Conservation (phyloP, 2,888 invertebrate genomes). For the Platerodrilus igneus region DNA sequence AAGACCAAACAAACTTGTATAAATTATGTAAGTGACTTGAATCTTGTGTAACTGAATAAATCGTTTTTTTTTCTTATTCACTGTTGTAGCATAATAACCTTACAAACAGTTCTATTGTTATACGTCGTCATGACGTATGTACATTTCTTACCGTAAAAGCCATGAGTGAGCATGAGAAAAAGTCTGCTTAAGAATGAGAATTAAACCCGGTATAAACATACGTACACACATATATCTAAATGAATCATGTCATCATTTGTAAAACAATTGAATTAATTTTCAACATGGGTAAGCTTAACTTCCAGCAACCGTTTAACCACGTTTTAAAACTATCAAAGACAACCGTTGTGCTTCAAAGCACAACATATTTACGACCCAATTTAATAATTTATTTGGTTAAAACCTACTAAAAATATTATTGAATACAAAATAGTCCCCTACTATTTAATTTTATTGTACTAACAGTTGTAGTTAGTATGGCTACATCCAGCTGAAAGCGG, state of each 20-base stretch:
- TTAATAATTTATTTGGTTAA: slow-evolving; percentile 38
- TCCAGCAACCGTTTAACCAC: slow-evolving; percentile 41
- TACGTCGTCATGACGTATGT: no score
- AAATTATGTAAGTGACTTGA: no score
- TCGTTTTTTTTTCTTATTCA: no score
- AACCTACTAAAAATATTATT: slow-evolving; percentile 33
- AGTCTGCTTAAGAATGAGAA: no score
- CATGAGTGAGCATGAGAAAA: no score
- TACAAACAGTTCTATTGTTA: no score
- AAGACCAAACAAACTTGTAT: no score
- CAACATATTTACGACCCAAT: slow-evolving; percentile 42
- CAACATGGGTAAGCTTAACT: slow-evolving; percentile 45
- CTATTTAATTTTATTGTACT: slow-evolving; percentile 41
- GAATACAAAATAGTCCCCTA: slow-evolving; percentile 36
- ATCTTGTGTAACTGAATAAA: no score
- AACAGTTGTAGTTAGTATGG: slow-evolving; percentile 36
- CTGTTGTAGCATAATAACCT: no score
- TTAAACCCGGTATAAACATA: no score
- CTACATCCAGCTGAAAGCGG: slow-evolving; percentile 14
- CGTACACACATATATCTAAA: slow-evolving; percentile 36
- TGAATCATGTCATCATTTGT: slow-evolving; percentile 47
- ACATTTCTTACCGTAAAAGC: no score
- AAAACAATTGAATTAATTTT: slow-evolving; percentile 50
- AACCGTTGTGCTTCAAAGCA: slow-evolving; percentile 32
- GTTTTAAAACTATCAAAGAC: slow-evolving; percentile 33